A percentile compares a stretch with the other conserved stretches of the same genome.
Conservation (phyloP, 1,140 invertebrate species). For the Acromyrmex heyeri region DNA sequence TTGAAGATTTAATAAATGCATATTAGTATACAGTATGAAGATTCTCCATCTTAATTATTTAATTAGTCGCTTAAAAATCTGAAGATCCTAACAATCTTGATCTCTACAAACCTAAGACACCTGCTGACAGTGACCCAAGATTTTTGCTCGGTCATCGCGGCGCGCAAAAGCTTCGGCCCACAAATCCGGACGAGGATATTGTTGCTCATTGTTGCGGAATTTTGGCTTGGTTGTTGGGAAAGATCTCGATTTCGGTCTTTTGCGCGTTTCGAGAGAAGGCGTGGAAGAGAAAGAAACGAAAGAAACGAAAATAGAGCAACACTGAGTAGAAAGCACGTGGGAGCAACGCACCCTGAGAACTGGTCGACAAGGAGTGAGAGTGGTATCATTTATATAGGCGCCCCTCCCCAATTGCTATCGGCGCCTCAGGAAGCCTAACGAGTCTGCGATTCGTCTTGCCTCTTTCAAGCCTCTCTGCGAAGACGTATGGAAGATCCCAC, state of each 20-base stretch:
- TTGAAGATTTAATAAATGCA: not conserved
- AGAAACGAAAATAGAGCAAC: not conserved
- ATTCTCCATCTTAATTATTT: not conserved
- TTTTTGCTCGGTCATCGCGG: slow-evolving; percentile 27
- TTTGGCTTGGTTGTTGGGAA: not conserved
- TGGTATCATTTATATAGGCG: slow-evolving; percentile 63
- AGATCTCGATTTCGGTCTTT: not conserved
- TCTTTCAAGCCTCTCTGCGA: not conserved
- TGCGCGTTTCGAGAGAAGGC: not conserved
- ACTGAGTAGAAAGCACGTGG: slow-evolving; percentile 22
- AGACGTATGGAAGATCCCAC: not conserved
- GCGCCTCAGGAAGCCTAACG: slow-evolving; percentile 19
- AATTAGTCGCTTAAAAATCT: not conserved
- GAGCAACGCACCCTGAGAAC: slow-evolving; percentile 58
- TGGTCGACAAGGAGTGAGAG: slow-evolving; percentile 51
- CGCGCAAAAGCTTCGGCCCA: slow-evolving; percentile 58
- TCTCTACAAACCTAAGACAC: slow-evolving; percentile 73
- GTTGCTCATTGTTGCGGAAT: slow-evolving; percentile 61
- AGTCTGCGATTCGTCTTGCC: not conserved
- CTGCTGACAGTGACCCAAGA: slow-evolving; percentile 70
- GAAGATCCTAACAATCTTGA: not conserved
- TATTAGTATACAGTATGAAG: not conserved
- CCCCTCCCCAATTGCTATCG: slow-evolving; percentile 58
- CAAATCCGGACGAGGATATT: slow-evolving; percentile 72
- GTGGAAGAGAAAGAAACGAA: not conserved